These are phyloP conservation scores for Chelonoidis abingdonii DNA, from an alignment of 2,113 vertebrate genomes.

Conservation along the genomic window DNA sequence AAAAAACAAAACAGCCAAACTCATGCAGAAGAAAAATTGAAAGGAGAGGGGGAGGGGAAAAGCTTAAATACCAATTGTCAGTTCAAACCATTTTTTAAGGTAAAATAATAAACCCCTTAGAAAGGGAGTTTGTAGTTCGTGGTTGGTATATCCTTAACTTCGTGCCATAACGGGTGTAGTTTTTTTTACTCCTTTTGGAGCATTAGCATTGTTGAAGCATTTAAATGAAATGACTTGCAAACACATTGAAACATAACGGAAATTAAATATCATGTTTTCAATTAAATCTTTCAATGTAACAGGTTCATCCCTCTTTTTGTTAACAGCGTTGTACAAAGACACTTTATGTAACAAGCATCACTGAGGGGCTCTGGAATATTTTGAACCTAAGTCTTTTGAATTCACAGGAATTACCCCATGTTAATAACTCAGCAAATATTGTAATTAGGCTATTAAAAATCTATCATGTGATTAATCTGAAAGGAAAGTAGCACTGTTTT, in stretches of 20 bases:
- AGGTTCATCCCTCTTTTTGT: background rate
- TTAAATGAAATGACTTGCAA: background rate
- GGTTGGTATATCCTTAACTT: background rate
- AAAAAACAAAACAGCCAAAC: background rate
- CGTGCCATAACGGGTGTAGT: background rate
- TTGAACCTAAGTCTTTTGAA: conserved; percentile 27
- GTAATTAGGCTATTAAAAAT: background rate
- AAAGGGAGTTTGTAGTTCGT: background rate
- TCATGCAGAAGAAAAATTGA: background rate
- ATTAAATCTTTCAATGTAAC: background rate
- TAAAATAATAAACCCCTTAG: background rate
- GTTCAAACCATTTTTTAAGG: background rate
- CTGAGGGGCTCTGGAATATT: conserved; percentile 3
- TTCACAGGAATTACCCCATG: background rate
- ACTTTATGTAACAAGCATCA: background rate
- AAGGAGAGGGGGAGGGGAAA: background rate
- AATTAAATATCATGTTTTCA: conserved; percentile 18
- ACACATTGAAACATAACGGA: background rate
- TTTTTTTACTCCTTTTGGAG: background rate
- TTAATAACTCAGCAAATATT: background rate
- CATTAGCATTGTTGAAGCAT: background rate
- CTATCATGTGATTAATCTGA: background rate
- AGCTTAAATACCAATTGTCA: background rate
- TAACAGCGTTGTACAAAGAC: background rate
- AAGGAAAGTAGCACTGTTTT: conserved; percentile 11